Conservation (phyloP, 1,140 invertebrate species). For the Halotydeus destructor region DNA sequence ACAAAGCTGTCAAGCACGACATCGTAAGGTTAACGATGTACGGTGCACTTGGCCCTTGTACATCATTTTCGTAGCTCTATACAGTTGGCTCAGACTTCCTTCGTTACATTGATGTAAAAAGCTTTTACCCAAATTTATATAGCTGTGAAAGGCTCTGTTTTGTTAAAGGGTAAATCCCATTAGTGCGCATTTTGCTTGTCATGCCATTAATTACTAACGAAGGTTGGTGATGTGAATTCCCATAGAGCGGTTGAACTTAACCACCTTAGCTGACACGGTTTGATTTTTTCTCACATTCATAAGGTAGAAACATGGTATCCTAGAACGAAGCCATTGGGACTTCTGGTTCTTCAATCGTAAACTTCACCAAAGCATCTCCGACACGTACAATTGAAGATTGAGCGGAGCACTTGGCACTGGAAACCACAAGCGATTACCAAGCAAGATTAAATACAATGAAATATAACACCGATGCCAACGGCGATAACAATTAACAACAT, state of each 20-base stretch:
- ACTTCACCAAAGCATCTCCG: conserved; percentile 46
- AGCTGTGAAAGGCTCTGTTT: conserved; percentile 50
- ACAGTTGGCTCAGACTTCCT: conserved; percentile 44
- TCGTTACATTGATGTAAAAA: conserved; percentile 44
- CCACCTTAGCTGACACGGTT: conserved; percentile 8
- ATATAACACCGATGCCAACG: background rate
- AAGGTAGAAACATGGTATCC: conserved; percentile 19
- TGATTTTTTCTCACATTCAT: conserved; percentile 15
- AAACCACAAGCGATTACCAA: background rate
- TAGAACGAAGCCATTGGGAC: conserved; percentile 35
- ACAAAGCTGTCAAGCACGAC: conserved; percentile 41
- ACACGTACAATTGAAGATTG: conserved; percentile 44
- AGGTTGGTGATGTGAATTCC: background rate
- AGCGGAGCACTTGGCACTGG: background rate
- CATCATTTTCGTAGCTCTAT: conserved; percentile 53
- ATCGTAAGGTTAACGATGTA: conserved; percentile 58
- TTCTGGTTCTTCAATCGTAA: conserved; percentile 53
- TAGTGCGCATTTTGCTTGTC: conserved; percentile 1
- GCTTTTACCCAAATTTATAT: conserved; percentile 71
- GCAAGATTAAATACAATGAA: background rate
- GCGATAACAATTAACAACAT: conserved; percentile 27
- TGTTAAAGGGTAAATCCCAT: conserved; percentile 6
- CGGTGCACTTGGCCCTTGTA: conserved; percentile 47
- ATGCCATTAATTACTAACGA: background rate
- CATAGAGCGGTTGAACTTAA: background rate